Percentiles rank a stretch among this genome's conserved stretches.
phyloP scores from a whole-genome alignment of 2,113 vertebrate species.

The Chitala chitala region DNA sequence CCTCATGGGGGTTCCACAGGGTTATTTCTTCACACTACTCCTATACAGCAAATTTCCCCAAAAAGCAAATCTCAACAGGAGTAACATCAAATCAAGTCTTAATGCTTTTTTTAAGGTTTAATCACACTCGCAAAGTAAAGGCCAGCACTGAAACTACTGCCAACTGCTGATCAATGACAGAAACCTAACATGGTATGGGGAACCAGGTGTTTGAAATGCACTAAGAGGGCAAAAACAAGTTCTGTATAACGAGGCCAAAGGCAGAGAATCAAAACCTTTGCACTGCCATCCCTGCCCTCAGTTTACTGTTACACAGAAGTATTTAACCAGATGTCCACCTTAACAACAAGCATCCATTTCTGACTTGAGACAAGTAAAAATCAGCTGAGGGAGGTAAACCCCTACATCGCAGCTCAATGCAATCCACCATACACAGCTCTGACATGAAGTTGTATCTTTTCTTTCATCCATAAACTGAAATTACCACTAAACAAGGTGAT shows the following conservation, averaged over 20 bases:
- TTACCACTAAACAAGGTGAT: no score
- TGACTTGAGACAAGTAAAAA: conserved; percentile 24
- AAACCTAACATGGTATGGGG: not conserved
- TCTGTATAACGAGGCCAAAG: not conserved
- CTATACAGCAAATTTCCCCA: not conserved
- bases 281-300: conserved; percentile 8
- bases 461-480: no score
- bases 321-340: conserved; percentile 38
- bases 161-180: not conserved
- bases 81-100: not conserved
- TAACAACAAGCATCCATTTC: conserved; percentile 31
- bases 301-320: conserved; percentile 27
- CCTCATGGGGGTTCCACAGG: no score
- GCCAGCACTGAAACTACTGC: not conserved
- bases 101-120: not conserved
- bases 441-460: no score
- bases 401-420: not conserved
- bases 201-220: not conserved
- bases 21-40: no score
- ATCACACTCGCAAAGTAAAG: not conserved
- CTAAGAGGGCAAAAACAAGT: no score
- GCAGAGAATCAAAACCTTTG: conserved; percentile 12
- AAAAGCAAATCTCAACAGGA: not conserved
- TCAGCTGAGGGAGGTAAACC: conserved; percentile 6
- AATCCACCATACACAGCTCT: not conserved